Base-by-base conservation (phyloP, 2,888 invertebrate species). In the Liopterus haemorrhoidalis region DNA sequence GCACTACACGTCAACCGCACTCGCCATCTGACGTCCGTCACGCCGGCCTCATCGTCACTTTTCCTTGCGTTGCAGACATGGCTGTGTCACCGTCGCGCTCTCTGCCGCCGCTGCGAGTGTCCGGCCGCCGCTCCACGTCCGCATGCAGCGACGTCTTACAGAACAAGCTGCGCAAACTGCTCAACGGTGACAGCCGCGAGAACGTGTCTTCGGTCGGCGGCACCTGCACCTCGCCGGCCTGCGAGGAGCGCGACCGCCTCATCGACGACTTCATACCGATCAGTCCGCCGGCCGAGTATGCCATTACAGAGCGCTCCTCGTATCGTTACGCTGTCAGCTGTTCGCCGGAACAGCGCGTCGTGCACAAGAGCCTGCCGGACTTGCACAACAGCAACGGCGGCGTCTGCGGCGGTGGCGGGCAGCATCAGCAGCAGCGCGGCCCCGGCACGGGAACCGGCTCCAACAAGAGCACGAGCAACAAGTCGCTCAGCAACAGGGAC, bases 311-410 rank as follows among this genome's bases (percentile, higher is more conserved):
- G 77, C 21, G 51, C 73, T 74, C 54, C 69, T 71, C 57, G 70
- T 74, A 1, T 74, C 74, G 21, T 74, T 44, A 44, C 31, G 44
- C 37, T 24, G 37, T 38, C 28, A 37, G 38, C 20, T 9, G 37
- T 22, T 44, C 44, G 3, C 44, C 44, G 18, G 44, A 44, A n/a
- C 44, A 44, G n/a, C 44, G 44, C 14, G 44, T 44, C 16, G 44
- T 44, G 31, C 89, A 90, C 71, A 90, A 90, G 62, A 89, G 89
- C 22, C 69, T 90, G 57, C 90, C 90, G 0, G 86, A 85, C 63
- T 69, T 85, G 38, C 83, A 82, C 57, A 76, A 79, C 5, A n/a
- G n/a, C n/a, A n/a, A n/a, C 42, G 46, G 35, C 46, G 48, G 8
- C 40, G 47, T 8, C 55, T 70, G 70, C 40, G 64, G 57, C 5